phyloP scores from a whole-genome alignment of 2,113 vertebrate species.

The Sarotherodon lohbergeri region DNA sequence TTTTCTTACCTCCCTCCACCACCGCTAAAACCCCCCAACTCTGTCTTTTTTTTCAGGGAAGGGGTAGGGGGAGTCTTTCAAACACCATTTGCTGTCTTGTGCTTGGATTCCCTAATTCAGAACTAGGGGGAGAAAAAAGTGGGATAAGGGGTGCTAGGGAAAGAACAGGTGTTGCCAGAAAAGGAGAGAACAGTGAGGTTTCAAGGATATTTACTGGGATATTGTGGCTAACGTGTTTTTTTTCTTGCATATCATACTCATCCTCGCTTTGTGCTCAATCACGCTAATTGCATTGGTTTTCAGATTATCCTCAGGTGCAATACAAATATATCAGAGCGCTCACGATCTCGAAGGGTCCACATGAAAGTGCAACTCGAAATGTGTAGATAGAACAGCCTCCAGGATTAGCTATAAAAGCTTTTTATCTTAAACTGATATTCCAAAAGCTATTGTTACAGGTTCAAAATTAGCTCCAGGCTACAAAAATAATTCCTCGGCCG shows the following conservation, averaged over 20 bases:
- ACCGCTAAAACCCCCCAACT: slow-evolving; percentile 8
- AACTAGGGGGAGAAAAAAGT: slow-evolving; percentile 5
- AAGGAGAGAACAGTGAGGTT: not conserved
- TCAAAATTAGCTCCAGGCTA: slow-evolving; percentile 49
- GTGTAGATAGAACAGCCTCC: slow-evolving; percentile 18
- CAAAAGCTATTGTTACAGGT: slow-evolving; percentile 47
- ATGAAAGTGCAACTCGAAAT: slow-evolving; percentile 28
- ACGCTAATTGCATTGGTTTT: slow-evolving; percentile 12
- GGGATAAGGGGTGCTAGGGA: not conserved
- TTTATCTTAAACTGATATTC: slow-evolving; percentile 56
- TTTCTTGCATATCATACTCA: not conserved
- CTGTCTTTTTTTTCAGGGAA: slow-evolving; percentile 16
- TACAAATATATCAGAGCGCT: slow-evolving; percentile 13
- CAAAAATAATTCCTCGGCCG: slow-evolving; percentile 48
- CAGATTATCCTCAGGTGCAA: slow-evolving; percentile 42
- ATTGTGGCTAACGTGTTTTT: not conserved
- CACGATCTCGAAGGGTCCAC: slow-evolving; percentile 12
- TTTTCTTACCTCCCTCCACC: slow-evolving; percentile 12
- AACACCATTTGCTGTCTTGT: slow-evolving; percentile 64
- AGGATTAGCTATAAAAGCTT: slow-evolving; percentile 46
- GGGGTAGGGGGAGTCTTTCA: slow-evolving; percentile 39
- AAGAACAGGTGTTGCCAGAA: slow-evolving; percentile 68
- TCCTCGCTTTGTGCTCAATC: not conserved
- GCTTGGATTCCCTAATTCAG: slow-evolving; percentile 60
- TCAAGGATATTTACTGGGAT: not conserved